Conservation (phyloP, 2,113 vertebrate species). For the Apistogramma diplotaenia region DNA sequence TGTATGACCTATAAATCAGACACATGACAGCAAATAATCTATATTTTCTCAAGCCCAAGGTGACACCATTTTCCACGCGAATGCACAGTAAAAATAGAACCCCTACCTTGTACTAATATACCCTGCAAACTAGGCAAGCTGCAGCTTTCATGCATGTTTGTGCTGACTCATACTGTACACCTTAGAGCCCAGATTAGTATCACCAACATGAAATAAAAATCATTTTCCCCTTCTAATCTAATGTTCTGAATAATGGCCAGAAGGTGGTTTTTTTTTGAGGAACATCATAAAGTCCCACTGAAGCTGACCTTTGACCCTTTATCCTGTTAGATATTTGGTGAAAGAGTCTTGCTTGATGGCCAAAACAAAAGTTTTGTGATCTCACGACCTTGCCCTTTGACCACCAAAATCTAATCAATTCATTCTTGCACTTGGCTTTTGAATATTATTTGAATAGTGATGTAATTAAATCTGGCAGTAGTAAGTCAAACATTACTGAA, state of each 20-base stretch:
- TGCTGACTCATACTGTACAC: background rate
- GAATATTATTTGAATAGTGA: background rate
- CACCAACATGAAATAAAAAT: background rate
- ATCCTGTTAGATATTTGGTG: background rate
- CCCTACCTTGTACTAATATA: background rate
- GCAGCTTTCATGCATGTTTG: background rate
- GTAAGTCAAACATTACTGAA: too few species aligned
- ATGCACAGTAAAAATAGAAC: background rate
- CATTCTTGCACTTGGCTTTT: background rate
- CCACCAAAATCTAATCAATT: background rate
- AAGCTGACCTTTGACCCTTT: background rate
- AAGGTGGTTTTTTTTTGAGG: background rate
- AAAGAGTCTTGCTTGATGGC: background rate
- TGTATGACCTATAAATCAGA: background rate
- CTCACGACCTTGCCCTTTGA: background rate
- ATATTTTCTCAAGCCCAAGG: background rate
- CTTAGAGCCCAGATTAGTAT: background rate
- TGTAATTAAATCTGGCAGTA: too few species aligned
- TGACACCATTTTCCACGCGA: accelerated
- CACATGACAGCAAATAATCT: background rate
- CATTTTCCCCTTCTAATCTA: background rate
- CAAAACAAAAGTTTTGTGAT: background rate
- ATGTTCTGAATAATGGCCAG: background rate
- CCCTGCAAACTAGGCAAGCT: background rate
- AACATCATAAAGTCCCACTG: background rate